Conservation (phyloP, 23 tunicate genomes). For the Corella eumyota region DNA sequence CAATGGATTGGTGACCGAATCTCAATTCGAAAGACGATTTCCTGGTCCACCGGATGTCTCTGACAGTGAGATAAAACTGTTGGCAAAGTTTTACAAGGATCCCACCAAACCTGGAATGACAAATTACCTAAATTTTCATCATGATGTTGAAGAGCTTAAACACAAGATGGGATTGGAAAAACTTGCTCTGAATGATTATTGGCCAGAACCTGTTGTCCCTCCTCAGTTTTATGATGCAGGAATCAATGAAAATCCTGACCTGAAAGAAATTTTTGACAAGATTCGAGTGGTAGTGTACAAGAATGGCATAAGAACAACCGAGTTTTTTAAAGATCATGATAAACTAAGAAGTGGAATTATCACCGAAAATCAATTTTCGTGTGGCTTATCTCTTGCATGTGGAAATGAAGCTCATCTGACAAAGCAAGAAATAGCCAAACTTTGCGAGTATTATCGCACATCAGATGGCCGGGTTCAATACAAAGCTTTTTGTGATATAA, state of each 20-base stretch:
- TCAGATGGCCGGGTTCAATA: constrained; percentile 62
- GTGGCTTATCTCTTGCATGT: constrained; percentile 58
- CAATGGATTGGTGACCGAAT: constrained; percentile 68
- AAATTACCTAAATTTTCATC: constrained; percentile 84
- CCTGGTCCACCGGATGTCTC: constrained; percentile 82
- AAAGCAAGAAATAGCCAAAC: constrained; percentile 42
- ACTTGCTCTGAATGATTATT: constrained; percentile 11
- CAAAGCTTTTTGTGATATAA: constrained; percentile 71
- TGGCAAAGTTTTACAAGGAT: constrained; percentile 65
- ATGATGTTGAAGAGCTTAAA: constrained; percentile 59
- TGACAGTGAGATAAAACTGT: constrained; percentile 46
- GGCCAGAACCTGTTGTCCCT: background rate
- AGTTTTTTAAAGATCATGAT: constrained; percentile 90
- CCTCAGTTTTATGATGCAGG: constrained; percentile 12
- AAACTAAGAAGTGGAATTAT: constrained; percentile 77
- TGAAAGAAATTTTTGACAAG: constrained; percentile 57
- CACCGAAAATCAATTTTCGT: constrained; percentile 75
- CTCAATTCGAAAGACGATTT: constrained; percentile 68
- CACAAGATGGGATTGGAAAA: constrained; percentile 14
- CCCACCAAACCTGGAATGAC: constrained; percentile 61
- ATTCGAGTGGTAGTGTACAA: constrained; percentile 72
- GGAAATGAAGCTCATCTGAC: constrained; percentile 70
- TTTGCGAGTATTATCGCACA: constrained; percentile 50
- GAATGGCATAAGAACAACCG: constrained; percentile 82
- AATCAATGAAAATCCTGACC: constrained; percentile 24